A percentile compares a stretch with the other conserved stretches of the same genome.
These are phyloP conservation scores for Agrypnia vestita DNA, from an alignment of 1,140 invertebrate species.

Conservation along the genomic window DNA sequence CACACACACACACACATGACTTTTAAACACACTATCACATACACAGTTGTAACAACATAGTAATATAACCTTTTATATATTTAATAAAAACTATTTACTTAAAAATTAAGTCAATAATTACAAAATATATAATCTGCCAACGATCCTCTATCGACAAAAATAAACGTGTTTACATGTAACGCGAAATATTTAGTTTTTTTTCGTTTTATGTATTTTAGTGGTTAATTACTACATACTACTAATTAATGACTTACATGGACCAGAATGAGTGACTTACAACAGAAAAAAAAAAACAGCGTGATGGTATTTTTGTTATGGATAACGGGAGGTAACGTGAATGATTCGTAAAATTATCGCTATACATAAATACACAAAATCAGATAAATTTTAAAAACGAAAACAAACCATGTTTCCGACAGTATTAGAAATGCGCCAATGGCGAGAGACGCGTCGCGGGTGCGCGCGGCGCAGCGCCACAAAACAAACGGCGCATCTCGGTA, in stretches of 20 bases:
- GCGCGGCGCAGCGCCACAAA: no score
- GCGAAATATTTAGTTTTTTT: slow-evolving; percentile 1
- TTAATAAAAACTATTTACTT: slow-evolving; percentile 8
- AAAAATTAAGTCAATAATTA: slow-evolving; percentile 16
- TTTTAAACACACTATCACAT: slow-evolving; percentile 15
- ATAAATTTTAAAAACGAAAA: no score
- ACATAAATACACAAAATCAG: no score
- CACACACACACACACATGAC: slow-evolving; percentile 2
- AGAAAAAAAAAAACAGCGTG: neutral
- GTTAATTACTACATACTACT: neutral
- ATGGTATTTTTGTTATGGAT: no score
- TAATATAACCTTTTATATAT: slow-evolving; percentile 8
- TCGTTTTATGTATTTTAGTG: slow-evolving; percentile 2
- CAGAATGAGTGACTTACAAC: neutral
- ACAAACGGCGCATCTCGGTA: no score
- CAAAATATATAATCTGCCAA: neutral
- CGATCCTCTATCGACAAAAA: neutral
- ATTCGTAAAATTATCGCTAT: no score
- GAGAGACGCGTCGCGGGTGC: no score
- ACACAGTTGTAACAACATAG: neutral
- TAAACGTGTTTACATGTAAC: neutral
- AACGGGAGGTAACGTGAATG: no score
- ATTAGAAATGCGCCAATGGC: no score
- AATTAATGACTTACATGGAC: neutral
- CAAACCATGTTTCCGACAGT: no score